Percentiles rank a stretch among this genome's conserved stretches.
Evolutionary conservation across 2,113 vertebrate species (phyloP).

Genomic region (Pipra filicauda): DNA sequence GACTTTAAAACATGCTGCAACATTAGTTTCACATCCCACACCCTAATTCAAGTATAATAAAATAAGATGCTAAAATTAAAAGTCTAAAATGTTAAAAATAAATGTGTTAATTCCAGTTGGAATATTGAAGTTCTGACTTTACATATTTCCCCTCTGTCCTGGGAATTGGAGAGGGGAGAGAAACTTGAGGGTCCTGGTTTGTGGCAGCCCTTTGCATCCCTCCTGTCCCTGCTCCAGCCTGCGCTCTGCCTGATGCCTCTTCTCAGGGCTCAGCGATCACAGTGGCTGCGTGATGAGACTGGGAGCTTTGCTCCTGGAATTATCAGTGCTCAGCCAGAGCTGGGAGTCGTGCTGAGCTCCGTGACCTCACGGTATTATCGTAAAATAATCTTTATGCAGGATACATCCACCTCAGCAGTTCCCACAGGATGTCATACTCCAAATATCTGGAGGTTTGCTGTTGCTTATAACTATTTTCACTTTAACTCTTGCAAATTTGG

Average conservation of each 20-base stretch:
- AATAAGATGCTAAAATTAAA: neutral
- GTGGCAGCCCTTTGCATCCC: neutral
- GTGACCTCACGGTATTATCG: neutral
- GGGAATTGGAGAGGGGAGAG: neutral
- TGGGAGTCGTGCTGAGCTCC: neutral
- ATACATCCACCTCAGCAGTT: neutral
- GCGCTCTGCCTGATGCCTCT: neutral
- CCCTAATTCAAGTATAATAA: neutral
- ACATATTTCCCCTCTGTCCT: rapidly evolving
- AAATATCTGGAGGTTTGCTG: neutral
- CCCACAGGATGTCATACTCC: neutral
- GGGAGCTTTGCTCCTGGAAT: neutral
- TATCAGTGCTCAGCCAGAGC: neutral
- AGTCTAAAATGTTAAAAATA: neutral
- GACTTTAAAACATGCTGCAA: rapidly evolving
- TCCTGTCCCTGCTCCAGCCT: neutral
- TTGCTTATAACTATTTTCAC: neutral
- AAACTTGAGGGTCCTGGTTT: rapidly evolving
- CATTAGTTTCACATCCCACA: neutral
- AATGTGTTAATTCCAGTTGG: neutral
- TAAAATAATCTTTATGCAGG: neutral
- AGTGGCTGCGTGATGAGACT: rapidly evolving
- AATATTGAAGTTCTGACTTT: neutral
- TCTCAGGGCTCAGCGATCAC: rapidly evolving
- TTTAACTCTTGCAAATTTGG: neutral